Conservation (phyloP, 2,113 vertebrate genomes). For the Dermatemys mawii region DNA sequence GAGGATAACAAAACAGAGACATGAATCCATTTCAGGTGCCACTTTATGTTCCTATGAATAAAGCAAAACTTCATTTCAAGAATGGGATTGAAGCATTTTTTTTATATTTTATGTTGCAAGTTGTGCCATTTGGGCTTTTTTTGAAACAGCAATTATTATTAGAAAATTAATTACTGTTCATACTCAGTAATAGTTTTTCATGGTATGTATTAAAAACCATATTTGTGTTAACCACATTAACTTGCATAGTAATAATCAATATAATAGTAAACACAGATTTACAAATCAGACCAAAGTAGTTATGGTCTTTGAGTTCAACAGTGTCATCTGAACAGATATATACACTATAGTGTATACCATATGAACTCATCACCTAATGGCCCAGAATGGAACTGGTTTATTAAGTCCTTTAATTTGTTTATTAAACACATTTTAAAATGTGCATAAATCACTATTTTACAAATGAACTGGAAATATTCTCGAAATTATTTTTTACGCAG, state of each 20-base stretch:
- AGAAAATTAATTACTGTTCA: conserved; percentile 2
- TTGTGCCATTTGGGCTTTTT: not conserved
- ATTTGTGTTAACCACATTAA: not conserved
- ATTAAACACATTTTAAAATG: not conserved
- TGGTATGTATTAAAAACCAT: not conserved
- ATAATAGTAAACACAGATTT: not conserved
- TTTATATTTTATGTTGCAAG: conserved; percentile 17
- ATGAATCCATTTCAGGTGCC: not conserved
- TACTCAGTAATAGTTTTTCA: not conserved
- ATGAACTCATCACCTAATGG: not conserved
- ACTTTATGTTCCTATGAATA: conserved; percentile 35
- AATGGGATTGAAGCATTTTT: not conserved
- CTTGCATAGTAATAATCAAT: not conserved
- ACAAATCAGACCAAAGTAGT: not conserved
- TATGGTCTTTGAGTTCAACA: not conserved
- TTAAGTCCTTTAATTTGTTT: not conserved
- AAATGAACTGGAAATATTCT: not conserved
- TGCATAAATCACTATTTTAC: conserved; percentile 9
- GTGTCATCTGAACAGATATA: not conserved
- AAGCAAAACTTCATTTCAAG: conserved; percentile 17
- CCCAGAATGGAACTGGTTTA: not conserved
- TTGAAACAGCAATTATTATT: not conserved
- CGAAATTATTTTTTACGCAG: not conserved
- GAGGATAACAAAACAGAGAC: not conserved
- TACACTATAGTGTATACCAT: not conserved